Base-by-base conservation (phyloP, 2,888 invertebrate species). In the Osmoderma eremita region DNA sequence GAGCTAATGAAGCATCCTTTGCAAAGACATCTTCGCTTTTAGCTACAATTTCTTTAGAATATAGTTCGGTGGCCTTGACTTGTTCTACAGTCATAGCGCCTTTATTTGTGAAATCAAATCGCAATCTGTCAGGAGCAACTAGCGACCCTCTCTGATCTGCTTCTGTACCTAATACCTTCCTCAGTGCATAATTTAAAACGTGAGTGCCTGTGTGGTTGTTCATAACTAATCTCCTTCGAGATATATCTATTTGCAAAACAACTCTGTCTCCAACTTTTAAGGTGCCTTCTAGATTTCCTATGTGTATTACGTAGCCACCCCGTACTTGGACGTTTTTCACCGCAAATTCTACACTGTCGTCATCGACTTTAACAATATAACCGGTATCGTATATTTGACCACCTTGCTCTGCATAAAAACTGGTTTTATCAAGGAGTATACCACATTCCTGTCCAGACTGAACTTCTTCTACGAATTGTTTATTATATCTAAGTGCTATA, bases 181-280 rank as follows among this genome's bases (percentile, higher is more conserved):
- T 87, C 67, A 99, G 84, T 18, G 95, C 96, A 83, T 92, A 97
- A 84, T 99, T 99, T 12, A 99, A 86, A 45, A 97, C 90, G 82
- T 99, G 99, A 0, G 99, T 99, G 18, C 97, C 98, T 45, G 98
- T 94, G 83, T 99, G 97, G 84, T 99, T 99, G 80, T 94, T 97
- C 99, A 99, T 99, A n/a, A 98, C 88, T 30, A 93, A 85, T 76
- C 93, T 88, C 75, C 99, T 87, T 64, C 98, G 88, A 66, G 89
- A 88, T 65, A 89, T 89, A 81, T 98, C 98, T 67, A 98, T 88
- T 72, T 91, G 88, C 49, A 97, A 85, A 66, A 86, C 85, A 45
- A 99, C 86, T 77, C 87, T 87, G 83, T 99, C 98, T 0, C 97
- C 98, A 67, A 95, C 90, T 75, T 86, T 88, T 12, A 99, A 82